These are phyloP conservation scores for Operophtera brumata DNA, from an alignment of 2,888 invertebrate genomes.

Conservation along the genomic window DNA sequence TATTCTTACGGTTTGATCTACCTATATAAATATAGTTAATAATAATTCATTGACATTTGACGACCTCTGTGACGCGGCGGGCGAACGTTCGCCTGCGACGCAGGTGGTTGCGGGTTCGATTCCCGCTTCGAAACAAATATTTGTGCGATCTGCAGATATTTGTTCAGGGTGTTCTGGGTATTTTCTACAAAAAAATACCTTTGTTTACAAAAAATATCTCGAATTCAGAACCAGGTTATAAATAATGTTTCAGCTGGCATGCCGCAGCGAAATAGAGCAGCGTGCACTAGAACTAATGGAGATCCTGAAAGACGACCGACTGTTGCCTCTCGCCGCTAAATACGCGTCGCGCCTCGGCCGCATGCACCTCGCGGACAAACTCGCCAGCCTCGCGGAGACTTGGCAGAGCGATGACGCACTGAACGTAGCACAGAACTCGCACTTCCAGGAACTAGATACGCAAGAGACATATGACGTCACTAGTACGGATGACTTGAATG, in stretches of 20 bases:
- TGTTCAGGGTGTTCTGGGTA: too few species aligned
- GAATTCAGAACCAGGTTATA: too few species aligned
- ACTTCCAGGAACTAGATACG: constrained; percentile 62
- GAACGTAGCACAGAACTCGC: constrained; percentile 57
- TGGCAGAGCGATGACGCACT: constrained; percentile 63
- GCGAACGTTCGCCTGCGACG: too few species aligned
- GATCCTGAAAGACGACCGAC: constrained; percentile 87
- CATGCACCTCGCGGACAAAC: constrained; percentile 88
- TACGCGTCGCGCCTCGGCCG: constrained; percentile 91
- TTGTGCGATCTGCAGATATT: too few species aligned
- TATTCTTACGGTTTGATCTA: too few species aligned
- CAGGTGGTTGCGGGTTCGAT: too few species aligned
- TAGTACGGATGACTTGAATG: constrained; percentile 59
- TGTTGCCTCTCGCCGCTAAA: constrained; percentile 92
- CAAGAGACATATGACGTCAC: constrained; percentile 70
- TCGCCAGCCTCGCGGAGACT: constrained; percentile 78
- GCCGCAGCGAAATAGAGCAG: constrained; percentile 90
- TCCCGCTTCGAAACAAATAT: too few species aligned
- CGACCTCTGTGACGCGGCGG: too few species aligned
- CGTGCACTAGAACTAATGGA: constrained; percentile 93
- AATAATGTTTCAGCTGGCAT: constrained; percentile 86
- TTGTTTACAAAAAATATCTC: too few species aligned
- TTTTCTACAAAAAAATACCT: too few species aligned
- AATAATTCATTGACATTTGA: too few species aligned
- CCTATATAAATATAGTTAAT: too few species aligned